Base-by-base conservation (phyloP, 2,888 invertebrate genomes). In the Steinernema carpocapsae region DNA sequence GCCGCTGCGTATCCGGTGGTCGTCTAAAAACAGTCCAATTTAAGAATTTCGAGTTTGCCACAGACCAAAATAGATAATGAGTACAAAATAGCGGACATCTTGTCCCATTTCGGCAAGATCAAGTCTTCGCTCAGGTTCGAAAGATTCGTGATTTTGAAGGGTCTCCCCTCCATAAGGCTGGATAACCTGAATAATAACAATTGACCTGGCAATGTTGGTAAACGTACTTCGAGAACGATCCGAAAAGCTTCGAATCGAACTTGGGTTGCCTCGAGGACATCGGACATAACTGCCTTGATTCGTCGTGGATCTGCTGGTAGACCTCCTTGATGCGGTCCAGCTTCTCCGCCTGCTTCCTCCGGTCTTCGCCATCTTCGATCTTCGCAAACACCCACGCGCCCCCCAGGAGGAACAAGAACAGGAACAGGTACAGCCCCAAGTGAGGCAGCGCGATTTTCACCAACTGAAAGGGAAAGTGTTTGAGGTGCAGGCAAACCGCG, bases 1-100 rank as follows among this genome's bases (percentile, higher is more conserved):
- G 83, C 85, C 64, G 83, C 83, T 0, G 83, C 81, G 73, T 87
- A 87, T 19, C 87, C 87, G 24, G 87, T 85, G 10, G 85, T 85
- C 12, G 83, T 84, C 82, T 84, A 56, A 52, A 80, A 76, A 42
- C 24, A 64, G 10, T 22, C 29, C 0, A 1, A 72, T 19, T 17
- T 56, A 56, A 1, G 19, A 32, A 12, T 37, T 17, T 32, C 42
- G 26, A 22, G 22, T 73, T 71, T 72, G 12, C 74, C 71, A 14
- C 76, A 70, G n/a, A 86, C 85, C 79, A 87, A 76, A 73, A 87
- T 87, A 24, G 86, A 87, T 10, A 87, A 72, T 0, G 87, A 85
- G 73, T 87, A 87, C 4, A 87, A 78, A 56, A 85, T 76, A 12
- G 84, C 82, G 10, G 84, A 81, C 42, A 84, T 82, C 19, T 77